Conservation (phyloP, 2,113 vertebrate species). For the Hippotragus niger region DNA sequence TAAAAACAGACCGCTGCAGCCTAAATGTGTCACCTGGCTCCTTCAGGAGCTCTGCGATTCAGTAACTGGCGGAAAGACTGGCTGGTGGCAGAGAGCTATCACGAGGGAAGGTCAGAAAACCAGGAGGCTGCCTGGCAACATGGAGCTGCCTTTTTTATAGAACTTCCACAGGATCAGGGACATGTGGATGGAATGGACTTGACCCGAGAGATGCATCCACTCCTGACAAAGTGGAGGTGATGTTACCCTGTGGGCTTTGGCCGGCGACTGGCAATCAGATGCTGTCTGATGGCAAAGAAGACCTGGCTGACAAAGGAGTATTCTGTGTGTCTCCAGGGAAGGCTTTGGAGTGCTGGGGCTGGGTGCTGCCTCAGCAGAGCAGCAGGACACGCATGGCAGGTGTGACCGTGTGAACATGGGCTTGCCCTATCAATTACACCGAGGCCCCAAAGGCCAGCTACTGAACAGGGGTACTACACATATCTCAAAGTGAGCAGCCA, state of each 20-base stretch:
- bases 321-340: not conserved
- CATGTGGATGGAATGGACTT: not conserved
- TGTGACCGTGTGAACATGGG: rapidly evolving
- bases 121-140: not conserved
- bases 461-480: not conserved
- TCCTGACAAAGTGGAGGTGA: not conserved
- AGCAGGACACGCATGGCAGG: not conserved
- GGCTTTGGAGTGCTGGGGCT: not conserved
- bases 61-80: not conserved
- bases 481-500: not conserved
- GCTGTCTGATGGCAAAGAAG: not conserved
- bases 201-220: not conserved
- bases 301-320: not conserved
- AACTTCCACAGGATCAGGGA: not conserved
- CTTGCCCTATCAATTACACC: not conserved
- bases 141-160: not conserved
- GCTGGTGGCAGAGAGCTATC: not conserved
- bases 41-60: not conserved
- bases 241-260: not conserved
- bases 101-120: not conserved
- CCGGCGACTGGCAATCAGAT: not conserved
- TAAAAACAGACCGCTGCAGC: not conserved
- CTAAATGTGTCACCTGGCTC: not conserved
- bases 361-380: not conserved
- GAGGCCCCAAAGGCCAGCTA: not conserved